Evolutionary conservation across 2,888 invertebrate genomes (phyloP).

Genomic region (Agrochola macilenta): DNA sequence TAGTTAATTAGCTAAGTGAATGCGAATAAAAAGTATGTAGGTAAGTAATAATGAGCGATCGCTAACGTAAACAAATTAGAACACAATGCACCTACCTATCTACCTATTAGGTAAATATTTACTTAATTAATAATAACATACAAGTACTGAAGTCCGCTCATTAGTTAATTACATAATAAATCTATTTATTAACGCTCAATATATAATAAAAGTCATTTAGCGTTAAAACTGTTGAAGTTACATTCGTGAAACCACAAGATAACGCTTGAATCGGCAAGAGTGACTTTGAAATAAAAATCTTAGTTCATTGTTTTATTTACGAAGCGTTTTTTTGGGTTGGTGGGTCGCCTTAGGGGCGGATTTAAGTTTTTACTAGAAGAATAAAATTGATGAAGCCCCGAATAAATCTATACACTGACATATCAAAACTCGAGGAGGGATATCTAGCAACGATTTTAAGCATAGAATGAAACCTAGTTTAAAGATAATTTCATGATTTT

Average conservation of each 20-base stretch:
- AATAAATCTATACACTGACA: background rate
- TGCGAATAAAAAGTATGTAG: slow-evolving; percentile 27
- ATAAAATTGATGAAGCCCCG: background rate
- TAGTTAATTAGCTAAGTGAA: slow-evolving; percentile 17
- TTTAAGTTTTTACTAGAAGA: too few species aligned
- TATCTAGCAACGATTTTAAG: background rate
- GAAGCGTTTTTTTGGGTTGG: background rate
- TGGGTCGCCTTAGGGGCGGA: too few species aligned
- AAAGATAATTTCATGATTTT: slow-evolving; percentile 53
- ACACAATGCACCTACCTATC: background rate
- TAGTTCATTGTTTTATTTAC: background rate
- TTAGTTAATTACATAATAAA: background rate
- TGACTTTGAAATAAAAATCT: background rate
- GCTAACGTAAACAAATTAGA: slow-evolving; percentile 5
- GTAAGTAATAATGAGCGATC: background rate
- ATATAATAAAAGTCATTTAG: background rate
- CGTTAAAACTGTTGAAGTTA: background rate
- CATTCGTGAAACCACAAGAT: slow-evolving; percentile 19
- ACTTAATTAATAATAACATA: background rate
- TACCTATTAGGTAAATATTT: background rate
- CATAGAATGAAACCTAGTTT: background rate
- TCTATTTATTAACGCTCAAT: background rate
- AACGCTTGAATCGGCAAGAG: slow-evolving; percentile 18
- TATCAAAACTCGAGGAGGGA: background rate
- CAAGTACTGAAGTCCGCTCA: background rate